Conservation (phyloP, 64 coral and sea anemone genomes). For the Pocillopora verrucosa region DNA sequence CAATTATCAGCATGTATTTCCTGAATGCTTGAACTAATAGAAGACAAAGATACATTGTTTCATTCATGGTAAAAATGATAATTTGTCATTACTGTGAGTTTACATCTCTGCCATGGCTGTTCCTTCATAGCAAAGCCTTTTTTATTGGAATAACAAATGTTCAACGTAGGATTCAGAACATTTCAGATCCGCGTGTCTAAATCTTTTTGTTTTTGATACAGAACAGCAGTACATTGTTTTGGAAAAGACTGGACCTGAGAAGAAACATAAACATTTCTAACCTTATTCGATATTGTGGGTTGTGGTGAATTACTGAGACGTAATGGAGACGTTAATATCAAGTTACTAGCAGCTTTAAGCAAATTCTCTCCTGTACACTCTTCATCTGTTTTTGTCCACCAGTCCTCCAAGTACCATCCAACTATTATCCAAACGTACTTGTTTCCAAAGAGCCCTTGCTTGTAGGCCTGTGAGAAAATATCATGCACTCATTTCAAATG, state of each 20-base stretch:
- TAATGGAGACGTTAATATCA: slow-evolving; percentile 56
- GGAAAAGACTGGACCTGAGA: not conserved
- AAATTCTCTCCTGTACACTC: slow-evolving; percentile 40
- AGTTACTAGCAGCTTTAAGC: slow-evolving; percentile 42
- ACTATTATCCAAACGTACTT: slow-evolving; percentile 67
- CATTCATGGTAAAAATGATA: no score
- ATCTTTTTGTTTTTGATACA: no score
- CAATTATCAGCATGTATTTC: no score
- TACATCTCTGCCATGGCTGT: no score
- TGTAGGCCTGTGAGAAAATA: slow-evolving; percentile 27
- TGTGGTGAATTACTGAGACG: not conserved
- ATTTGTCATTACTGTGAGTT: no score
- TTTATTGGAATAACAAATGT: no score
- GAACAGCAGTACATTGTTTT: no score
- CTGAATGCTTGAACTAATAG: no score
- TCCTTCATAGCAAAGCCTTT: no score
- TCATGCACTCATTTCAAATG: not conserved
- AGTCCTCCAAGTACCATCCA: slow-evolving; percentile 61
- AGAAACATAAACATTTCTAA: not conserved
- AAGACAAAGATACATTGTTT: no score
- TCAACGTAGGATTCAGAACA: no score
- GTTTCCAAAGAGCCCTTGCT: slow-evolving; percentile 36
- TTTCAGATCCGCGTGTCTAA: no score
- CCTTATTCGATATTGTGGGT: slow-evolving; percentile 47
- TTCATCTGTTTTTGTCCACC: slow-evolving; percentile 45